A percentile compares a stretch with the other conserved stretches of the same genome.
These are phyloP conservation scores for Pachymerium ferrugineum DNA, from an alignment of 2,888 invertebrate species.

Conservation along the genomic window DNA sequence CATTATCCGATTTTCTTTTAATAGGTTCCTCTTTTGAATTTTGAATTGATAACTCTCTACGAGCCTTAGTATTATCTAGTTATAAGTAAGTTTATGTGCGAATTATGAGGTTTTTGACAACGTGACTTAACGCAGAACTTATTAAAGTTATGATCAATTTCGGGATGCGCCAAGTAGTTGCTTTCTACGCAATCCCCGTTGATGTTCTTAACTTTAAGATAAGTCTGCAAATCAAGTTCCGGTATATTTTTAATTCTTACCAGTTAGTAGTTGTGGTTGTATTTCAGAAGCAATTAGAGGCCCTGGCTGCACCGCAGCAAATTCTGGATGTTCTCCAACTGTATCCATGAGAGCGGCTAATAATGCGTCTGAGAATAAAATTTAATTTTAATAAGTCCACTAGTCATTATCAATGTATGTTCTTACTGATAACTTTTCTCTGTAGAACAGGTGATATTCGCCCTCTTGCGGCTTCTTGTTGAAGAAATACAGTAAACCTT, in stretches of 20 bases:
- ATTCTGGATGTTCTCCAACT: conserved; percentile 64
- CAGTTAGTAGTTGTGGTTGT: neutral
- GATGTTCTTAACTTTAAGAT: too few relatives aligned
- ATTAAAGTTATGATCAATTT: too few relatives aligned
- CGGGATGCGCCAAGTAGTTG: too few relatives aligned
- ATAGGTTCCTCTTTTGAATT: too few relatives aligned
- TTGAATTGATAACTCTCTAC: neutral
- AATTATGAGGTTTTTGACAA: too few relatives aligned
- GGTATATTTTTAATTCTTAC: neutral
- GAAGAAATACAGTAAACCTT: conserved; percentile 67
- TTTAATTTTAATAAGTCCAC: neutral
- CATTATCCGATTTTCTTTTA: neutral
- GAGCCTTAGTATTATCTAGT: neutral
- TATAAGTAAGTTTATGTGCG: too few relatives aligned
- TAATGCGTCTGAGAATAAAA: conserved; percentile 59
- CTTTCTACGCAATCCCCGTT: too few relatives aligned
- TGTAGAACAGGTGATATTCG: conserved; percentile 67
- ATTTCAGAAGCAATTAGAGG: neutral
- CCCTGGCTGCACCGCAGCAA: conserved; percentile 50
- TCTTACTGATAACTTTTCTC: conserved; percentile 67
- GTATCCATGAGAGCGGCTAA: conserved; percentile 68
- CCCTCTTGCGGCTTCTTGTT: conserved; percentile 66
- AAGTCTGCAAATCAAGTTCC: too few relatives aligned
- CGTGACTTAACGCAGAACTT: too few relatives aligned
- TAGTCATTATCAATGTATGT: neutral